Conservation (phyloP, 2,888 invertebrate species). For the Xylota sylvarum region DNA sequence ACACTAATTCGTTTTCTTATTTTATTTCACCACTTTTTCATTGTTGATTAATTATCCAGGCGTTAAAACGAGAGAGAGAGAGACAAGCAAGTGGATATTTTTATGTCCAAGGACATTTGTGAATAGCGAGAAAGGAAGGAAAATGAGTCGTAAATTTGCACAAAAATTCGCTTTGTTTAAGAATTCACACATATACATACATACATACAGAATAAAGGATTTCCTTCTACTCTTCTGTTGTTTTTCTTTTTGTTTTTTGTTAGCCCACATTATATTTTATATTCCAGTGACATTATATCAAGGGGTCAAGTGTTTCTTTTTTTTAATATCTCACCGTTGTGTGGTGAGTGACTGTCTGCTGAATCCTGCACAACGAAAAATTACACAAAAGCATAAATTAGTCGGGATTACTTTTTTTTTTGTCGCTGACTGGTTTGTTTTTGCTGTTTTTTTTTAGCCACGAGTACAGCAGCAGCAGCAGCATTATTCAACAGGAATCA, state of each 20-base stretch:
- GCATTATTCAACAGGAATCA: conserved; percentile 3
- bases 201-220: conserved; percentile 3
- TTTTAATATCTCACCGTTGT: conserved; percentile 31
- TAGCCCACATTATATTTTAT: conserved; percentile 12
- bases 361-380: conserved; percentile 10
- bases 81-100: conserved; percentile 8
- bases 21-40: conserved; percentile 53
- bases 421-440: background rate
- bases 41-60: conserved; percentile 64
- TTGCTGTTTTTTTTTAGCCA: background rate
- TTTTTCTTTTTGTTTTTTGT: background rate
- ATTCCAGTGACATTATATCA: conserved; percentile 48
- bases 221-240: background rate
- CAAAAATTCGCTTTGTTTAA: conserved; percentile 15
- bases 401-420: conserved; percentile 9
- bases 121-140: background rate
- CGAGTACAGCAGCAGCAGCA: background rate
- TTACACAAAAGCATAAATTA: conserved; percentile 20
- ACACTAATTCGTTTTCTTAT: conserved; percentile 31
- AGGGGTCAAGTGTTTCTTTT: conserved; percentile 45
- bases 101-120: conserved; percentile 45
- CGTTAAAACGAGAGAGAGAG: conserved; percentile 37
- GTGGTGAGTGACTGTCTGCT: conserved; percentile 20
- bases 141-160: conserved; percentile 26
- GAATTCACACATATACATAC: background rate